Conservation (phyloP, 1,140 invertebrate genomes). For the Neomicropteryx cornuta region DNA sequence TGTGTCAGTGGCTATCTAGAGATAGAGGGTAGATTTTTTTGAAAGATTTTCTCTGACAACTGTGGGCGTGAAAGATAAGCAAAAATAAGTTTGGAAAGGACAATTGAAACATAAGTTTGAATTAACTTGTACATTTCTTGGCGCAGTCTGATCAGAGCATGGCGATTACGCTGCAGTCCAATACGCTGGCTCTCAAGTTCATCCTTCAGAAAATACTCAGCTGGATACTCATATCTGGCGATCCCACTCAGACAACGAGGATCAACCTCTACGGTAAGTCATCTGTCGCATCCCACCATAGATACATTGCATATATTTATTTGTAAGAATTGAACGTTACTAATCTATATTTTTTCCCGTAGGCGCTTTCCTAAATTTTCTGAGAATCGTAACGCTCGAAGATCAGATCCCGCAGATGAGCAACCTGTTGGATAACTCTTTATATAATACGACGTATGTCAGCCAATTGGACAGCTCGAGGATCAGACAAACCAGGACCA, state of each 20-base stretch:
- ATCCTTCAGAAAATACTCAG: conserved; percentile 57
- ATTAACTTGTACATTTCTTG: conserved; percentile 22
- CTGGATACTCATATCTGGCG: conserved; percentile 59
- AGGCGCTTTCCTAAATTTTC: conserved; percentile 56
- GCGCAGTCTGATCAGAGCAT: conserved; percentile 30
- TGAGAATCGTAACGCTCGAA: conserved; percentile 62
- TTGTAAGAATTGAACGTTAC: no score
- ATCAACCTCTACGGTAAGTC: conserved; percentile 82
- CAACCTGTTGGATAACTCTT: no score
- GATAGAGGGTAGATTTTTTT: no score
- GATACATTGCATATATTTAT: no score
- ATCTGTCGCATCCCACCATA: no score
- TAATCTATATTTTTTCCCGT: no score
- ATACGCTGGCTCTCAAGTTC: conserved; percentile 53
- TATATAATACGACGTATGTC: conserved; percentile 32
- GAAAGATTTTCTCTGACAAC: no score
- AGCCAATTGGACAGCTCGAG: conserved; percentile 49
- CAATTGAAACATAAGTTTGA: conserved; percentile 4
- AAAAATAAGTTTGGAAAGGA: not conserved
- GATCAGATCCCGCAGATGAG: conserved; percentile 21
- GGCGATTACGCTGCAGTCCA: no score
- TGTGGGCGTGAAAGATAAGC: conserved; percentile 11
- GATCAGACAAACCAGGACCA: conserved; percentile 19
- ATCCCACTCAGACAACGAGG: conserved; percentile 66
- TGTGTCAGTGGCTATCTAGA: no score